phyloP scores from a whole-genome alignment of 2,113 vertebrate genomes.

The Gymnocephalus cernua region DNA sequence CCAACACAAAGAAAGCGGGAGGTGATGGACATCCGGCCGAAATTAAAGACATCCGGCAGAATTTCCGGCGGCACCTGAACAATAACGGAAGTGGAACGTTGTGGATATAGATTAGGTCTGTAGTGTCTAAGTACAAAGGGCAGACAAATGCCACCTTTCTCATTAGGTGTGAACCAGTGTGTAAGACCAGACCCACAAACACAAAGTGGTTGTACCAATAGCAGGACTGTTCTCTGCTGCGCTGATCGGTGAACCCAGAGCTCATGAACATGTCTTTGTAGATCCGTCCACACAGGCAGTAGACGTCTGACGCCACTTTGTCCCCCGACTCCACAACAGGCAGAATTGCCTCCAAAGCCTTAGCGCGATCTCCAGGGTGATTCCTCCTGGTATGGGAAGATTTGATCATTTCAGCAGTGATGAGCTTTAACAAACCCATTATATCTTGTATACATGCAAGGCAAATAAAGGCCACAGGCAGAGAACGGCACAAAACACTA shows the following conservation, averaged over 20 bases:
- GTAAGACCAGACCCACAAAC: not conserved
- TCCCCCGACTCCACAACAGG: conserved; percentile 81
- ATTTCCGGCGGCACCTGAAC: too few relatives aligned
- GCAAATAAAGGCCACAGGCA: not conserved
- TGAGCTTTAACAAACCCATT: not conserved
- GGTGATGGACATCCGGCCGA: too few relatives aligned
- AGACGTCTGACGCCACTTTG: conserved; percentile 87
- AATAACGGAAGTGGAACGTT: too few relatives aligned
- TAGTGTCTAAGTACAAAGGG: not conserved
- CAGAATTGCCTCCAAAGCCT: conserved; percentile 87
- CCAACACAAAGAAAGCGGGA: too few relatives aligned
- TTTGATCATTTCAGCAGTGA: not conserved
- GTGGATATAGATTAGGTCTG: too few relatives aligned
- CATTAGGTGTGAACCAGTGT: not conserved
- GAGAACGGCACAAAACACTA: not conserved
- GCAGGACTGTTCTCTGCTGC: conserved; percentile 86
- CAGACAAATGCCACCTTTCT: not conserved
- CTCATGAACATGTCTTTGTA: conserved; percentile 94
- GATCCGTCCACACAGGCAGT: conserved; percentile 92
- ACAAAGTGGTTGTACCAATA: conserved; percentile 83
- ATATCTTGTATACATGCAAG: not conserved
- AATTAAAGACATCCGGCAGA: too few relatives aligned
- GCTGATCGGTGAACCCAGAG: conserved; percentile 84
- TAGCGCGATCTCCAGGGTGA: conserved; percentile 87
- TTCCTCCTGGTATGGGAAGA: conserved; percentile 85